These are phyloP conservation scores for Acrocephalus scirpaceus DNA, from an alignment of 2,797 vertebrate species.

Conservation along the genomic window DNA sequence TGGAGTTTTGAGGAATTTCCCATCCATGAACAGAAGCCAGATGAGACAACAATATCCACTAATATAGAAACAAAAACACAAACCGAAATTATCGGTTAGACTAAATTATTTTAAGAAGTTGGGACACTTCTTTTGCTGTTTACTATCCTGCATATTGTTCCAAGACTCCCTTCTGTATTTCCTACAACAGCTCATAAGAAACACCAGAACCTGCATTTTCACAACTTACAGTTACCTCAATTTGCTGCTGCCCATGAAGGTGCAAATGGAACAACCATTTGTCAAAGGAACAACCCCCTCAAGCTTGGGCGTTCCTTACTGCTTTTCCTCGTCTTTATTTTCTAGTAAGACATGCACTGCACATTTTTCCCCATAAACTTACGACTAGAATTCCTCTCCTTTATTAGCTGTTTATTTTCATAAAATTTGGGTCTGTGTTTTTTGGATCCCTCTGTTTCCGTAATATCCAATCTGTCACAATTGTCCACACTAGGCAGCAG, in stretches of 20 bases:
- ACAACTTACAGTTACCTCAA: neutral
- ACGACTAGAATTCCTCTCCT: neutral
- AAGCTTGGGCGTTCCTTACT: neutral
- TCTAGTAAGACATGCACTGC: neutral
- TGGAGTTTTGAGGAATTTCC: neutral
- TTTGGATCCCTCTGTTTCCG: neutral
- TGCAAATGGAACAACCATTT: neutral
- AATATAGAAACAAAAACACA: neutral
- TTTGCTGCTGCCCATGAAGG: neutral
- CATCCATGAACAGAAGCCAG: neutral
- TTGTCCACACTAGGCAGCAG: neutral
- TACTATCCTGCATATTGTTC: neutral
- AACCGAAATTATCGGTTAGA: neutral
- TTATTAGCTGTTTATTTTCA: neutral
- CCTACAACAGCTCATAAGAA: neutral
- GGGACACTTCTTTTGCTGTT: neutral
- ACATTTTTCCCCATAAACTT: neutral
- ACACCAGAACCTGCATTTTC: neutral
- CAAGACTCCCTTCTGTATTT: neutral
- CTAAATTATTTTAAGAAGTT: neutral
- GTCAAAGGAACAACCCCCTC: neutral
- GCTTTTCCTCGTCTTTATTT: neutral
- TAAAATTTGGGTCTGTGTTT: neutral
- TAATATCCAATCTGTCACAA: neutral
- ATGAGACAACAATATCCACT: neutral